phyloP scores from a whole-genome alignment of 2,113 vertebrate genomes.

The Lepisosteus osseus region DNA sequence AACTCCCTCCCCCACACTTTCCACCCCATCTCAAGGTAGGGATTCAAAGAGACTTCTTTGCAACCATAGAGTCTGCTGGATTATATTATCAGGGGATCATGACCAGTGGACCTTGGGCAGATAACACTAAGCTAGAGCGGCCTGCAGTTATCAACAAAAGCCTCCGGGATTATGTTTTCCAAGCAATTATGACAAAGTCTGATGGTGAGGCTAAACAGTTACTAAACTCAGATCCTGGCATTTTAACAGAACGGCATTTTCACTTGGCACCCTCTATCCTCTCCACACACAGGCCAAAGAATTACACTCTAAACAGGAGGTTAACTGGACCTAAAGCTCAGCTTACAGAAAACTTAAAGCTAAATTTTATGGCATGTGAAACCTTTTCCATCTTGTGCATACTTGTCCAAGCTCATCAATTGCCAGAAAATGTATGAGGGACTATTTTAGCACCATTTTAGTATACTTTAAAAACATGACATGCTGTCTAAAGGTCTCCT shows the following conservation, averaged over 20 bases:
- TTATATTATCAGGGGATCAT: conserved; percentile 17
- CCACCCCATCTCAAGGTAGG: too few species aligned
- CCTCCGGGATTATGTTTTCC: conserved; percentile 6
- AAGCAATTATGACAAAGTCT: not conserved
- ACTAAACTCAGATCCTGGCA: not conserved
- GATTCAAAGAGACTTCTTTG: not conserved
- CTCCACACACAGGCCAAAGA: too few species aligned
- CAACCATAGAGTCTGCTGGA: conserved; percentile 6
- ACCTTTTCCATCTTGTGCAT: too few species aligned
- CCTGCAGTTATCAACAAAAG: not conserved
- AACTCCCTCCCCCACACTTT: too few species aligned
- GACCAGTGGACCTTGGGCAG: conserved; percentile 3
- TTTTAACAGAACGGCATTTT: not conserved
- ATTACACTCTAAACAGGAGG: not conserved
- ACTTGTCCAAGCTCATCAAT: too few species aligned
- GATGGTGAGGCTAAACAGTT: not conserved
- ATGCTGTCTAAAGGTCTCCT: too few species aligned
- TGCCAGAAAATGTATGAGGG: too few species aligned
- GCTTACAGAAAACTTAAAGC: too few species aligned
- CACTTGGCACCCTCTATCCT: not conserved
- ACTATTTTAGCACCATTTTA: too few species aligned
- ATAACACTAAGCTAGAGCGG: conserved; percentile 9
- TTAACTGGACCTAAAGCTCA: not conserved
- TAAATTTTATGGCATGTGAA: too few species aligned
- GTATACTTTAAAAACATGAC: too few species aligned